These are phyloP conservation scores for Scortum barcoo DNA, from an alignment of 2,113 vertebrate species.

Conservation along the genomic window DNA sequence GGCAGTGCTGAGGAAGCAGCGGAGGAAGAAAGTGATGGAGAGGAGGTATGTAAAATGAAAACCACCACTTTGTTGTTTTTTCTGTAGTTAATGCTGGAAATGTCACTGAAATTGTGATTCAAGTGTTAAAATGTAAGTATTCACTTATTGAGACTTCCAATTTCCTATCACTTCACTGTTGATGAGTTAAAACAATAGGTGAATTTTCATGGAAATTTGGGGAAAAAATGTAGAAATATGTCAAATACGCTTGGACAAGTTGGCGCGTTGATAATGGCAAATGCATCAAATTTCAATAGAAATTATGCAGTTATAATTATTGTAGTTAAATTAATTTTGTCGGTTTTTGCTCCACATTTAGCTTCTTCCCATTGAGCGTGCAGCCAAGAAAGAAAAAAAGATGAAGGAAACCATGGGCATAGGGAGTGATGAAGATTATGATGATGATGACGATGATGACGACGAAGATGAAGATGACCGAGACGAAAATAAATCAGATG, in stretches of 20 bases:
- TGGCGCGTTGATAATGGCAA: no score
- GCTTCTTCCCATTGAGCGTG: slow-evolving; percentile 95
- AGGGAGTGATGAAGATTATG: slow-evolving; percentile 81
- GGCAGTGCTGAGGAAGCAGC: slow-evolving; percentile 66
- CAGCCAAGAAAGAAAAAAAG: slow-evolving; percentile 89
- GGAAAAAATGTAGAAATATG: no score
- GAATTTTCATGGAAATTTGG: no score
- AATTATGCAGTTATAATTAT: no score
- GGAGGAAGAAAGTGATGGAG: slow-evolving; percentile 79
- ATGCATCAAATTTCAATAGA: no score
- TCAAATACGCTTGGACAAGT: no score
- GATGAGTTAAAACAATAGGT: neutral
- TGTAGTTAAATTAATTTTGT: neutral
- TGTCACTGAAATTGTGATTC: neutral
- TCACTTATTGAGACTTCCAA: neutral
- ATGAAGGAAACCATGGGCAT: slow-evolving; percentile 62
- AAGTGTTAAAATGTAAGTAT: neutral
- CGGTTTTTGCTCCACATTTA: slow-evolving; percentile 61
- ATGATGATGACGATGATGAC: slow-evolving; percentile 73
- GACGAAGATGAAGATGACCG: slow-evolving; percentile 29
- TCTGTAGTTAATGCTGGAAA: neutral
- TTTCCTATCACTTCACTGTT: neutral
- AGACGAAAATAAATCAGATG: slow-evolving; percentile 56
- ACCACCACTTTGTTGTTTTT: neutral
- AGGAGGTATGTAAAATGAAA: slow-evolving; percentile 74